Evolutionary conservation across 2,113 vertebrate species (phyloP), one percentile per base, ranked within the genome.

Genomic region (Nematolebias whitei): DNA sequence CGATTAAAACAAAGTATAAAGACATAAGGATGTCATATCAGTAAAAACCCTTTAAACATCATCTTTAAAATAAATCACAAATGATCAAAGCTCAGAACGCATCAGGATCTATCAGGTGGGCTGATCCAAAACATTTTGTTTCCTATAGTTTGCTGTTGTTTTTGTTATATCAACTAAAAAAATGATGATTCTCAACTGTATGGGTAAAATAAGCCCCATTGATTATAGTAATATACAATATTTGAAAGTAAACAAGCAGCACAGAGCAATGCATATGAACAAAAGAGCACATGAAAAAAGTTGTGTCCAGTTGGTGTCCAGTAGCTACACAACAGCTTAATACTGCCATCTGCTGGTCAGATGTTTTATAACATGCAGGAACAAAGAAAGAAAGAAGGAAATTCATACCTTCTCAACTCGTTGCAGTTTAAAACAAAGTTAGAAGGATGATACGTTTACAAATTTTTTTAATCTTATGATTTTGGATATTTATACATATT

Each of bases 281-380:
- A 49, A 35, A 35, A 35, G 32, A 35, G 10, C 5, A 5, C 10
- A 55, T 60, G 53, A 35, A 48, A 29, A 7, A 44, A 1, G 22
- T 6, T 57, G 45, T 69, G 32, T 35, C 32, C 44, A 70, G 44
- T 1, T 11, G 48, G 35, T 23, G 45, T 22, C n/a, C n/a, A n/a
- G n/a, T n/a, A 51, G 59, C 20, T 5, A 14, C 48, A 49, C 26
- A 22, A 24, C 45, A 73, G 78, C 74, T 54, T 45, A 49, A 15
- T 76, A 40, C 32, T 66, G 84, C 86, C 88, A 85, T 79, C 88
- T 85, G 50, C 70, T 88, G 88, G 83, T 9, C 49, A 69, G 13
- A 71, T 1, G 0, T 24, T n/a, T 50, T 49, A 76, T 47, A 18
- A 51, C 79, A 79, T 12, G 43, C 20, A 22, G 6, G 41, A 35